phyloP scores from a whole-genome alignment of 2,797 vertebrate genomes.

The Anabas testudineus region DNA sequence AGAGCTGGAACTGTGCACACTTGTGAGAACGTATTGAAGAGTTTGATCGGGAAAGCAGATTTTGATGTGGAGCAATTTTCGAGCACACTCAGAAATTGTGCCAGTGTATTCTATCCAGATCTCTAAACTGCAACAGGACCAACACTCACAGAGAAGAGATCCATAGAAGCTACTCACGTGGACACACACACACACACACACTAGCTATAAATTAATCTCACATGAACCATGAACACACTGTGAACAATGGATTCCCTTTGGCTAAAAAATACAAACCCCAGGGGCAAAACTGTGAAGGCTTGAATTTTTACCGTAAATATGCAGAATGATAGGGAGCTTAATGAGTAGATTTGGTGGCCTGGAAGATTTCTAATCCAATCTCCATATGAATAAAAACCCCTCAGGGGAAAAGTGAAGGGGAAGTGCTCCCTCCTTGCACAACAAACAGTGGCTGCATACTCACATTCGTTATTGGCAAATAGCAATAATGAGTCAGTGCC shows the following conservation, averaged over 20 bases:
- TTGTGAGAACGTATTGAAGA: no score
- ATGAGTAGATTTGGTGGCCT: constrained; percentile 73
- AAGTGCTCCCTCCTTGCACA: not conserved
- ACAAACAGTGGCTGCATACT: constrained; percentile 24
- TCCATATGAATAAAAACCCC: constrained; percentile 63
- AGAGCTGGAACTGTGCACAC: no score
- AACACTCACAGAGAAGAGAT: constrained; percentile 48
- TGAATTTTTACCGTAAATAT: constrained; percentile 49
- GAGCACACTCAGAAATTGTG: constrained; percentile 37
- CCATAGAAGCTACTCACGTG: constrained; percentile 27
- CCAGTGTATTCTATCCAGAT: constrained; percentile 34
- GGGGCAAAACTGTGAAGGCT: not conserved
- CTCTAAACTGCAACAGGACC: constrained; percentile 41
- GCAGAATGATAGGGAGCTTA: constrained; percentile 64
- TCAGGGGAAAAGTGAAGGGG: constrained; percentile 28
- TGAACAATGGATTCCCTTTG: constrained; percentile 8
- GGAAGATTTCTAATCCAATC: constrained; percentile 68
- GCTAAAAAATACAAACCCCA: constrained; percentile 10
- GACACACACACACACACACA: not conserved
- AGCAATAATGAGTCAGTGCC: constrained; percentile 13
- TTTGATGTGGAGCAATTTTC: no score
- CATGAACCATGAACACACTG: constrained; percentile 8
- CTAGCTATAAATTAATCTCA: constrained; percentile 25
- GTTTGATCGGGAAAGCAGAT: no score
- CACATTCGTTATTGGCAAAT: constrained; percentile 10